Conservation (phyloP, 2,797 vertebrate genomes). For the Pachyuromys duprasi region DNA sequence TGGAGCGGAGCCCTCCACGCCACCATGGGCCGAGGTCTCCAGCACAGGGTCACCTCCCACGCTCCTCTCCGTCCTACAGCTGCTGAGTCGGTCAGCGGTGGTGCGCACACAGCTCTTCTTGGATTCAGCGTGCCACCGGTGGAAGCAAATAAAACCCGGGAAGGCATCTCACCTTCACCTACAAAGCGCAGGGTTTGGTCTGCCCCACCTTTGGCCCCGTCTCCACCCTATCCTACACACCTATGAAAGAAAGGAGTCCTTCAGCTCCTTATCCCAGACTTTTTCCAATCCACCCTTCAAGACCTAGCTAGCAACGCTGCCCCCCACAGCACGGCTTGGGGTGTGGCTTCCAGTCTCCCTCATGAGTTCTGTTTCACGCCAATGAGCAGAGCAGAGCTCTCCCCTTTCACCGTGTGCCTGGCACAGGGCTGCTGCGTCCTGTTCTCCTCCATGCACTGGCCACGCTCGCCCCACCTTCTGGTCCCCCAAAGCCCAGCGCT, state of each 20-base stretch:
- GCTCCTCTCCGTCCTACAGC: not conserved
- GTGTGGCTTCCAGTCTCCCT: not conserved
- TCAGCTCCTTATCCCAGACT: not conserved
- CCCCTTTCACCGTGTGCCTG: not conserved
- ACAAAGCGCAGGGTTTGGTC: not conserved
- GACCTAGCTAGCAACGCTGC: not conserved
- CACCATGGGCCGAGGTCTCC: not conserved
- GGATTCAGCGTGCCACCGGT: not conserved
- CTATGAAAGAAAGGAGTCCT: not conserved
- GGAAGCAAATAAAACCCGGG: not conserved
- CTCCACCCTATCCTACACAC: not conserved
- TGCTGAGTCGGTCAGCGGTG: not conserved
- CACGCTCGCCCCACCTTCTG: not conserved
- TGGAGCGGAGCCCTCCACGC: not conserved
- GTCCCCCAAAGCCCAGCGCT: not conserved
- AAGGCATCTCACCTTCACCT: not conserved
- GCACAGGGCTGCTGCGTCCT: not conserved
- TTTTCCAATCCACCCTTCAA: not conserved
- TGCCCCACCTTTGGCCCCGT: not conserved
- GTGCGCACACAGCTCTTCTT: not conserved
- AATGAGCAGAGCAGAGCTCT: not conserved
- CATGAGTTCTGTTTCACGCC: not conserved
- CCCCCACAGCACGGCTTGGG: not conserved
- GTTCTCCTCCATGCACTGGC: not conserved
- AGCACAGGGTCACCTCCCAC: not conserved